Evolutionary conservation across 35 echinoderm and acorn worm genomes (phyloP), one percentile per base, ranked within the genome.

Genomic region (Eucidaris tribuloides): DNA sequence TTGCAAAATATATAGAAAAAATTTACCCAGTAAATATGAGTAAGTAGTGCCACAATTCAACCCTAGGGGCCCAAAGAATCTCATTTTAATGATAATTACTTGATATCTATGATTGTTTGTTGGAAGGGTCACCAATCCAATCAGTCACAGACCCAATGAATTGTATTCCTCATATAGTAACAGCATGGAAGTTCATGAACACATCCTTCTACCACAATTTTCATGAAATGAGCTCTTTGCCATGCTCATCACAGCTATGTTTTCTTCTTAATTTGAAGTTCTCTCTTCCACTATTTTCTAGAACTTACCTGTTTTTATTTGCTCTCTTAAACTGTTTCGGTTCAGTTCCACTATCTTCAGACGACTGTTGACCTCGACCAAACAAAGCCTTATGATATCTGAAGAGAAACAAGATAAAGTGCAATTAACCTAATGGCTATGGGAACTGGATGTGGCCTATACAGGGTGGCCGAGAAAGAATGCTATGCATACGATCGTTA

Each of bases 321-420:
- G 64, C 71, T 40, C 79, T 32, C 61, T 79, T 83, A 25, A 71
- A 88, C 35, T 46, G 86, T 43, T 77, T 87, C 48, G 13, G 68
- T 17, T 63, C 39, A 24, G 3, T 23, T 36, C 31, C 70, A 45
- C 64, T 46, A 31, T 61, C 46, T 83, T 42, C 36, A 33, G 62
- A 49, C 83, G 38, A 13, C 28, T 83, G 38, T 29, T 49, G 6
- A 6, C 14, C 32, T 79, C 30, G n/a, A 9, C 91, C 91, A 84
- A 93, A 93, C 55, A 93, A 46, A 22, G 85, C 91, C 76, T 87
- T 80, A 83, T 93, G 58, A 59, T 93, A 93, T 31, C 91, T 93
- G 79, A 1, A 19, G 34, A 18, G 42, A 27, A 24, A 61, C 2
- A 79, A 46, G 41, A 54, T 20, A 71, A 33, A 29, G 71, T 68